Conservation (phyloP, 1,140 invertebrate species). For the Bombus difficillimus region DNA sequence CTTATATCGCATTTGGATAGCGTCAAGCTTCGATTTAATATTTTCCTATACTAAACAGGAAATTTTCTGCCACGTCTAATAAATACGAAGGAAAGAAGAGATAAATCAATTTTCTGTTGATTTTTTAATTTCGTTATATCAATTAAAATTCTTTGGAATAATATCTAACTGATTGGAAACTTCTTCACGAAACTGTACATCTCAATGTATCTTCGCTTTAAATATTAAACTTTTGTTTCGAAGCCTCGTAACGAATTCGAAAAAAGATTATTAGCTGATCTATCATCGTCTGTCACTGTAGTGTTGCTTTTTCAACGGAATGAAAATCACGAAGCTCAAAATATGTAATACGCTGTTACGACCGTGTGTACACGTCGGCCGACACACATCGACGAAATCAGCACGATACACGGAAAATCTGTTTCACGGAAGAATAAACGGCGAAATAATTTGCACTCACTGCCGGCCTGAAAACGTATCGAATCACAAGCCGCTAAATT, state of each 20-base stretch:
- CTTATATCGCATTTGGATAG: no score
- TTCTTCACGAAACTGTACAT: background rate
- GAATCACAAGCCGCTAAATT: slow-evolving; percentile 52
- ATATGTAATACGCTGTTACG: background rate
- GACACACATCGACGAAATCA: slow-evolving; percentile 18
- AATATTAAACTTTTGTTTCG: background rate
- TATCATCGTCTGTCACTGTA: background rate
- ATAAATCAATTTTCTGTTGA: no score
- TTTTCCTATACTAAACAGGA: no score
- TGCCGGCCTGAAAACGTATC: background rate
- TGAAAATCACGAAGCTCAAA: background rate
- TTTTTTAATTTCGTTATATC: no score
- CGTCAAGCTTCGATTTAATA: no score
- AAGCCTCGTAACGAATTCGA: background rate
- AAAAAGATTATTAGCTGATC: background rate
- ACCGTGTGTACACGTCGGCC: background rate
- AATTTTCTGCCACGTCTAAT: no score
- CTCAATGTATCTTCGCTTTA: no score
- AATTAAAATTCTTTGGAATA: no score
- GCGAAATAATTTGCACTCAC: slow-evolving; percentile 36
- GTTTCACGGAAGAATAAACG: slow-evolving; percentile 52
- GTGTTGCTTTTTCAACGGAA: background rate
- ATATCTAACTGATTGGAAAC: background rate
- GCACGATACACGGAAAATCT: slow-evolving; percentile 37
- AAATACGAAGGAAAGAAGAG: no score